Evolutionary conservation across 2,113 vertebrate genomes (phyloP).

Genomic region (Jaculus jaculus): DNA sequence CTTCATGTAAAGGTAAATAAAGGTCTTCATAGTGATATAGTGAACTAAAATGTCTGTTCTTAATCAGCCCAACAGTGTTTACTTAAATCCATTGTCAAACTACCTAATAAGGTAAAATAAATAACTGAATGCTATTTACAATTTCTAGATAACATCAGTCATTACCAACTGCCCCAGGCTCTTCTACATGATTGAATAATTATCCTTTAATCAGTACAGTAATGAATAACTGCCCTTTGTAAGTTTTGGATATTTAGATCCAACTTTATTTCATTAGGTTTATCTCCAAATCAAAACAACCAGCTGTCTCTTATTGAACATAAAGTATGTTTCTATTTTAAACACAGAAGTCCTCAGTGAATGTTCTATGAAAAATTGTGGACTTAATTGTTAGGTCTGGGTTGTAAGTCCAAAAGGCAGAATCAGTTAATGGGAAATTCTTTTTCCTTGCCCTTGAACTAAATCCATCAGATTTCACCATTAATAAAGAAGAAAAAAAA

Average conservation of each 20-base stretch:
- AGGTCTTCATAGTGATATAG: slow-evolving; percentile 65
- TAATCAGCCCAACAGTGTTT: slow-evolving; percentile 69
- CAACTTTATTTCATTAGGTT: slow-evolving; percentile 86
- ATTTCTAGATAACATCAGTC: slow-evolving; percentile 78
- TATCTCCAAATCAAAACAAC: slow-evolving; percentile 85
- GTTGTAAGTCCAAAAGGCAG: slow-evolving; percentile 65
- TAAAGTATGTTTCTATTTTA: slow-evolving; percentile 85
- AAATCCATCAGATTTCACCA: slow-evolving; percentile 66
- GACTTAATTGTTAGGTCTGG: slow-evolving; percentile 78
- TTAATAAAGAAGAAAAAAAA: slow-evolving; percentile 45
- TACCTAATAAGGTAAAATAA: slow-evolving; percentile 74
- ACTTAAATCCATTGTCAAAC: slow-evolving; percentile 74
- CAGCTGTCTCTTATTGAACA: slow-evolving; percentile 84
- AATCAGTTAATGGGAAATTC: slow-evolving; percentile 65
- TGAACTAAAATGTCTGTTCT: slow-evolving; percentile 75
- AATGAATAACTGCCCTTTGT: slow-evolving; percentile 78
- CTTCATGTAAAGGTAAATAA: slow-evolving; percentile 64
- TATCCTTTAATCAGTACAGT: slow-evolving; percentile 79
- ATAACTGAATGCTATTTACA: slow-evolving; percentile 68
- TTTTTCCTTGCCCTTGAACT: slow-evolving; percentile 59
- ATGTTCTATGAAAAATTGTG: slow-evolving; percentile 82
- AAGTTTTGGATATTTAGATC: slow-evolving; percentile 80
- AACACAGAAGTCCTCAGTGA: slow-evolving; percentile 78
- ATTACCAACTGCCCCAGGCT: slow-evolving; percentile 73
- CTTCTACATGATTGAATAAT: slow-evolving; percentile 77